Evolutionary conservation across 2,888 invertebrate species (phyloP).

Genomic region (Athrips mouffetella): DNA sequence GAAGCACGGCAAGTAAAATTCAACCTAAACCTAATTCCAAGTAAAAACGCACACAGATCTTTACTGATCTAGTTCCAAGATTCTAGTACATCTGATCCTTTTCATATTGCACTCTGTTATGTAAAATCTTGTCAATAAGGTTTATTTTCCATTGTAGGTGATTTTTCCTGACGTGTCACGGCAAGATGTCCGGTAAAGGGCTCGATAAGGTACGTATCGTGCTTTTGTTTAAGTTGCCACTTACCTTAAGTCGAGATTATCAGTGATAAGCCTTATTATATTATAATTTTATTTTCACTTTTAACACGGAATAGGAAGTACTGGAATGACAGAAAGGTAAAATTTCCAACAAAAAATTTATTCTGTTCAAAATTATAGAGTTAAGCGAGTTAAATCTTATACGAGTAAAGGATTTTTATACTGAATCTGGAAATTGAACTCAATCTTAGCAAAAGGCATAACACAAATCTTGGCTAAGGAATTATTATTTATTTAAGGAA

Average conservation of each 20-base stretch:
- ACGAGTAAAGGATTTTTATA: too few species aligned
- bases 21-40: background rate
- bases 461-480: too few species aligned
- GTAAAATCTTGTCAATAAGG: background rate
- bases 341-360: too few species aligned
- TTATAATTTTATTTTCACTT: constrained; percentile 22
- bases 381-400: too few species aligned
- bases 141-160: background rate
- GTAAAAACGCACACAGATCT: too few species aligned
- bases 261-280: constrained; percentile 24
- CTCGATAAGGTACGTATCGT: constrained; percentile 32
- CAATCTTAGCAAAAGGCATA: too few species aligned
- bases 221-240: constrained; percentile 31
- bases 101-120: background rate
- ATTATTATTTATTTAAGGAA: too few species aligned
- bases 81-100: background rate
- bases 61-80: too few species aligned
- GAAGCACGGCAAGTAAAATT: background rate
- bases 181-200: constrained; percentile 29
- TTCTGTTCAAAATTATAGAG: too few species aligned
- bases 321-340: too few species aligned
- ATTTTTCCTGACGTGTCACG: constrained; percentile 25
- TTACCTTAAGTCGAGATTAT: constrained; percentile 30
- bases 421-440: too few species aligned
- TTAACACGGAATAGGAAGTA: background rate